These are phyloP conservation scores for Palaemon carinicauda DNA, from an alignment of 1,140 invertebrate genomes.

Conservation along the genomic window DNA sequence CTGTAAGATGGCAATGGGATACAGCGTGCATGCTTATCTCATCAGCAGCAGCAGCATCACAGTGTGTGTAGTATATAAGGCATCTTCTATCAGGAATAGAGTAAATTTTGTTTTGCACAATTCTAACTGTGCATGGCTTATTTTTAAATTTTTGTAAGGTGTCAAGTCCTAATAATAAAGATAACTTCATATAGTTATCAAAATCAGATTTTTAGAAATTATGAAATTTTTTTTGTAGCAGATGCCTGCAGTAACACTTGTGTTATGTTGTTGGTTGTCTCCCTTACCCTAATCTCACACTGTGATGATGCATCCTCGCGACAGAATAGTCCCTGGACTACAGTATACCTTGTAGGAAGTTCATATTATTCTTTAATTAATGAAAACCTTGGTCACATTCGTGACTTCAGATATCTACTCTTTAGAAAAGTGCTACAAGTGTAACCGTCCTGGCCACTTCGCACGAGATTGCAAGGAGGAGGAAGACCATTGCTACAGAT, in stretches of 20 bases:
- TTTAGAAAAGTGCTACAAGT: conserved; percentile 80
- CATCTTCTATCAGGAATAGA: no score
- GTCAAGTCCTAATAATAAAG: no score
- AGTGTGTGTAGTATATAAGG: no score
- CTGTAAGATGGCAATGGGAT: neutral
- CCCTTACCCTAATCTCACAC: neutral
- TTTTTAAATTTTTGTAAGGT: no score
- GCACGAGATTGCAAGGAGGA: conserved; percentile 68
- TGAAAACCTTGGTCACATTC: conserved; percentile 16
- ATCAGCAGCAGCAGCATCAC: neutral
- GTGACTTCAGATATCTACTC: conserved; percentile 31
- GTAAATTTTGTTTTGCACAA: no score
- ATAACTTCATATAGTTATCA: no score
- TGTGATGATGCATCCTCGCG: neutral
- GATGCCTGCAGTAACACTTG: no score
- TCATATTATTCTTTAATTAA: conserved; percentile 6
- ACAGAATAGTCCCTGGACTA: neutral
- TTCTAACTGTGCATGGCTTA: no score
- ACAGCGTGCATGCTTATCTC: neutral
- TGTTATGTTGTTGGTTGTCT: neutral
- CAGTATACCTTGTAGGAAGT: neutral
- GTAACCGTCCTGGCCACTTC: conserved; percentile 73
- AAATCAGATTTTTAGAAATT: no score
- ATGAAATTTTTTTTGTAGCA: no score
- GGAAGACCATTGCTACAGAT: conserved; percentile 83